Evolutionary conservation across 2,113 vertebrate genomes (phyloP).

Genomic region (Eurypyga helias): DNA sequence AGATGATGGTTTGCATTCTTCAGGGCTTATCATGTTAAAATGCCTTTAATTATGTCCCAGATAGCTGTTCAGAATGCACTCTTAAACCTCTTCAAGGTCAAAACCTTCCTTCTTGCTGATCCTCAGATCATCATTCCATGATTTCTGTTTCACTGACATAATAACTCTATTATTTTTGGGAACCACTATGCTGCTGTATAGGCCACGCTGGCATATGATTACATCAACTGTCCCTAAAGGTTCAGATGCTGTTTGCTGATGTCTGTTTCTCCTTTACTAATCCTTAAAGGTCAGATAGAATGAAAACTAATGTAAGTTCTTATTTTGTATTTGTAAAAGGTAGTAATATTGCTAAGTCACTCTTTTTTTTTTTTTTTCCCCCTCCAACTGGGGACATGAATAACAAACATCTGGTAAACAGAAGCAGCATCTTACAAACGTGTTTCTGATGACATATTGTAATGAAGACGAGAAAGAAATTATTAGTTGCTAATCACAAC

Average conservation of each 20-base stretch:
- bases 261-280: constrained; percentile 58
- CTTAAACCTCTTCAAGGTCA: constrained; percentile 78
- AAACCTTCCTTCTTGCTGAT: constrained; percentile 60
- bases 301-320: constrained; percentile 16
- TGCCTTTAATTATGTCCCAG: constrained; percentile 75
- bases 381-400: background rate
- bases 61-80: constrained; percentile 57
- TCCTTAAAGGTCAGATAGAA: constrained; percentile 64
- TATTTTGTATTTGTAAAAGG: constrained; percentile 36
- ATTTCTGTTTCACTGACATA: constrained; percentile 50
- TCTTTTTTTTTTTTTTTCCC: constrained; percentile 13
- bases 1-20: constrained; percentile 71
- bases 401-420: constrained; percentile 37
- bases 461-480: constrained; percentile 31
- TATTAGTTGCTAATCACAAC: constrained; percentile 7
- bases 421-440: background rate
- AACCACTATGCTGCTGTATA: constrained; percentile 36
- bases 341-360: background rate
- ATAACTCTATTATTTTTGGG: constrained; percentile 36
- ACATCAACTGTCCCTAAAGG: constrained; percentile 34
- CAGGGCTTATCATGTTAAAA: constrained; percentile 72
- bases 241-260: constrained; percentile 45
- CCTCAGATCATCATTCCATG: constrained; percentile 59
- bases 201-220: background rate
- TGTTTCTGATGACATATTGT: constrained; percentile 31